A percentile compares a stretch with the other conserved stretches of the same genome.
Evolutionary conservation across 2,888 invertebrate genomes (phyloP).

Genomic region (Ophion ventricosus): DNA sequence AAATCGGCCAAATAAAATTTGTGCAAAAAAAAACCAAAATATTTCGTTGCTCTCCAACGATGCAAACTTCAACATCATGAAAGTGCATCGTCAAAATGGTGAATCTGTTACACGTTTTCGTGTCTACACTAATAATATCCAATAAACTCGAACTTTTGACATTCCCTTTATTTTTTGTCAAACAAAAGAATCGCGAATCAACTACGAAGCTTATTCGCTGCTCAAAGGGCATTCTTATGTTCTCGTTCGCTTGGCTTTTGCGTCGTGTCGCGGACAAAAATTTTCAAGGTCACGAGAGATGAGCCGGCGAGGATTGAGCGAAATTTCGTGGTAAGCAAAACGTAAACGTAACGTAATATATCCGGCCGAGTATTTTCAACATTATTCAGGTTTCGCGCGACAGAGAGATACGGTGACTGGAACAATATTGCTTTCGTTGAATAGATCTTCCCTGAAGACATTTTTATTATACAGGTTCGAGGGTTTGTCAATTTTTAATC

Average conservation of each 20-base stretch:
- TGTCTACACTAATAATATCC: no score
- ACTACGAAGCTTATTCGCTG: not conserved
- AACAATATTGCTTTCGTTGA: no score
- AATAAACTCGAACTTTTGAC: no score
- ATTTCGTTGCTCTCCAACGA: no score
- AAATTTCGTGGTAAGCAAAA: constrained; percentile 31
- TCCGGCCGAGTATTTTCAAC: not conserved
- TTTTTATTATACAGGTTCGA: no score
- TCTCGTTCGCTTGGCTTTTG: not conserved
- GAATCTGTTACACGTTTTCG: no score
- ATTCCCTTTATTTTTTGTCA: not conserved
- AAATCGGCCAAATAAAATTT: no score
- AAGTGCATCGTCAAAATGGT: no score
- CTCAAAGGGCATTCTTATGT: not conserved
- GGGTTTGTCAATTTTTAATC: no score
- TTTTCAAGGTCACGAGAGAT: constrained; percentile 8
- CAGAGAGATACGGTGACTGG: not conserved
- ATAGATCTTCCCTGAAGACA: no score
- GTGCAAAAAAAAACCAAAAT: no score
- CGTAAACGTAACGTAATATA: constrained; percentile 47
- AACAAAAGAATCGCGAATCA: not conserved
- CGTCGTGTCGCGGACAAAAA: not conserved
- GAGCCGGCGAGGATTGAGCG: constrained; percentile 12
- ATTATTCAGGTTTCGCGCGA: not conserved
- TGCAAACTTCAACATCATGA: no score